Base-by-base conservation (phyloP, 2,888 invertebrate genomes). In the Alviniconcha strummeri region DNA sequence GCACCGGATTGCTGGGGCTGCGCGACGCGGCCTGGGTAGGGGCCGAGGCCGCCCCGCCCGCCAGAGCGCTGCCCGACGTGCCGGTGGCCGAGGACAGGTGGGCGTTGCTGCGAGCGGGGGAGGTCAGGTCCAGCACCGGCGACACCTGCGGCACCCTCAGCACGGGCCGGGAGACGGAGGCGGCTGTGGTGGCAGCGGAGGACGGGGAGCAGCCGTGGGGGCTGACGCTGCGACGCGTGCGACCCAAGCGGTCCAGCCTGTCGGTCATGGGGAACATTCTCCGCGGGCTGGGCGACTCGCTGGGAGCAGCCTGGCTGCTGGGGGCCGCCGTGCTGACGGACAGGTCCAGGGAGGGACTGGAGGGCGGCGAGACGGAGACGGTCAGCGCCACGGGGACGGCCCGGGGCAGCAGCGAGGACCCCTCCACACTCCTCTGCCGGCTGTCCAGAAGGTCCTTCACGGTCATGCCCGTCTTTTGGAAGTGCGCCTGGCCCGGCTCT, bases 21-120 rank as follows among this genome's bases (percentile, higher is more conserved):
- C 52, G 13, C 13, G 84, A 54, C 55, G 17, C n/a, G 36, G 54
- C 13, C 19, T 13, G 17, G 36, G 60, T 11, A 54, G 54, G 15
- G 78, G 77, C n/a, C 75, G 75, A n/a, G 82, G 80, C 13, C 79
- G 84, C 56, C 64, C 83, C 54, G 80, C 78, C 6, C 79, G 84
- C 67, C 76, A 83, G 60, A 79, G 78, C 67, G 76, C 64, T 74
- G 79, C 36, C 64, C 85, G 84, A 15, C 86, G 69, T 81, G 9
- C 75, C 75, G 17, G 79, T 78, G 80, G 56, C 79, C 57, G 64
- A n/a, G 5, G 75, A 82, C 55, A 67, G 17, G 72, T 9, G 15
- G 17, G 72, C 5, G 9, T 9, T n/a, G 69, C 13, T 54, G 64
- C 72, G 57, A n/a, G 54, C 56, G 17, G 67, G 6, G 5, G 77